Conservation (phyloP, 2,888 invertebrate genomes). For the Chironomus riparius region DNA sequence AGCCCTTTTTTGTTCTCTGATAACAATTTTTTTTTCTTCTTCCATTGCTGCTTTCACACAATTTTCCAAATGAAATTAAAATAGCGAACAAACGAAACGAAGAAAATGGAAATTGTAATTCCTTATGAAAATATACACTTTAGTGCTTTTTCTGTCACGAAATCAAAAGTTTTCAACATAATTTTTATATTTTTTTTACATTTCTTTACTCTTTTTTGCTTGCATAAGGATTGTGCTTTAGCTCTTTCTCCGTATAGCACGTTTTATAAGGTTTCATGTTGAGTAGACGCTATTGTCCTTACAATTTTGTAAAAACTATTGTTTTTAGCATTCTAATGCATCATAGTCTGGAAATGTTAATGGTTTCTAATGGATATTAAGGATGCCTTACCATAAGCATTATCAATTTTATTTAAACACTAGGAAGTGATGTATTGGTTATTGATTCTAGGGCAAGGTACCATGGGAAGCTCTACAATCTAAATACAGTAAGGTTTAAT, state of each 20-base stretch:
- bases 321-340: too few relatives aligned
- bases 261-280: background rate
- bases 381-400: too few relatives aligned
- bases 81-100: background rate
- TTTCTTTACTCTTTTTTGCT: background rate
- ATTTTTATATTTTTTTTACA: background rate
- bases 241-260: background rate
- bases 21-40: background rate
- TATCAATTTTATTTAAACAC: too few relatives aligned
- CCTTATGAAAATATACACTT: conserved; percentile 5
- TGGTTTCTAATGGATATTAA: too few relatives aligned
- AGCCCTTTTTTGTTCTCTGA: conserved; percentile 8
- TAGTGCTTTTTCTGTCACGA: conserved; percentile 5
- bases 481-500: too few relatives aligned
- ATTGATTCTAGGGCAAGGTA: too few relatives aligned
- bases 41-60: background rate
- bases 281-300: too few relatives aligned
- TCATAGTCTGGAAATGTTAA: too few relatives aligned
- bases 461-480: too few relatives aligned
- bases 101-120: conserved; percentile 1
- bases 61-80: conserved; percentile 11
- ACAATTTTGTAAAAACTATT: too few relatives aligned
- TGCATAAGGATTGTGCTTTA: conserved; percentile 12
- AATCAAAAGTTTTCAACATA: conserved; percentile 4
- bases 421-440: too few relatives aligned